These are phyloP conservation scores for Acrocyrtus sp. DNA, from an alignment of 2,888 invertebrate species.

Conservation along the genomic window DNA sequence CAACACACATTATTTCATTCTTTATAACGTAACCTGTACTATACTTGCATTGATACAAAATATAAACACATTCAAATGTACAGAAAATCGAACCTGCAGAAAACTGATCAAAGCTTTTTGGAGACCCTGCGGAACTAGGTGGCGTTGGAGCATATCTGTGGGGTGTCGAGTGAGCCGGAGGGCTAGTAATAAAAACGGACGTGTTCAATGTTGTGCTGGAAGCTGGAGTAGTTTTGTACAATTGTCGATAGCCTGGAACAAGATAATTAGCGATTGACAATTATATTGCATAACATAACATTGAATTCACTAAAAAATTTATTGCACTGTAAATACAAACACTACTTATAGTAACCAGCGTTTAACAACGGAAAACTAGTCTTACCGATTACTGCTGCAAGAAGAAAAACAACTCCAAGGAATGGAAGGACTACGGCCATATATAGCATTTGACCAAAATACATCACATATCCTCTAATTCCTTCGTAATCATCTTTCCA, in stretches of 20 bases:
- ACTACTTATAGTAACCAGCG: too few species aligned
- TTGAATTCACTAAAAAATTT: too few species aligned
- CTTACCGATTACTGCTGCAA: constrained; percentile 1
- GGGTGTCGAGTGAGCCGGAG: constrained; percentile 20
- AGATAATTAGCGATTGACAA: background rate
- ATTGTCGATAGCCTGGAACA: constrained; percentile 20
- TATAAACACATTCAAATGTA: too few species aligned
- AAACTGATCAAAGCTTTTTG: background rate
- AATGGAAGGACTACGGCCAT: background rate
- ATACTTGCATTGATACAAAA: too few species aligned
- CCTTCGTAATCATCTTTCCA: constrained; percentile 29
- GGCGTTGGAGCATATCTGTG: constrained; percentile 34
- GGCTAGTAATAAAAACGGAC: constrained; percentile 34
- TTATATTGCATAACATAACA: too few species aligned
- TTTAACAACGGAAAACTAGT: too few species aligned
- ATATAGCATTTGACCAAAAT: constrained; percentile 8
- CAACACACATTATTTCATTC: too few species aligned
- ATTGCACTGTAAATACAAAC: too few species aligned
- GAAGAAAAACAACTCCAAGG: background rate
- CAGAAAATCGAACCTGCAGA: too few species aligned
- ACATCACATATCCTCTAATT: constrained; percentile 4
- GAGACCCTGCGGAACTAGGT: constrained; percentile 13
- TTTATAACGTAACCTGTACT: too few species aligned
- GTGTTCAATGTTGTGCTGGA: constrained; percentile 13
- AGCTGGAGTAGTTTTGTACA: background rate